phyloP scores from a whole-genome alignment of 2,797 vertebrate species.

The Clarias fuscus region DNA sequence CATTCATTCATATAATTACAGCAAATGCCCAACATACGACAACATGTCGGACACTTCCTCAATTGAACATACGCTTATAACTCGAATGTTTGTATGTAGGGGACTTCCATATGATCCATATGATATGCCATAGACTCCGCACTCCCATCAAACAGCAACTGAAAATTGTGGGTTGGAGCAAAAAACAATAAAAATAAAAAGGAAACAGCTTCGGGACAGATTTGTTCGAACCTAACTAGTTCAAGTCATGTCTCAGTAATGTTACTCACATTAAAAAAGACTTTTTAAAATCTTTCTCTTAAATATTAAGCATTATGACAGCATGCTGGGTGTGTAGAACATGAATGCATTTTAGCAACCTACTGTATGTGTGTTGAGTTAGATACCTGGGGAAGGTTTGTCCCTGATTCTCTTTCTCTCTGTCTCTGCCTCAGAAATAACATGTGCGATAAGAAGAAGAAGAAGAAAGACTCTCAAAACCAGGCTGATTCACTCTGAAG shows the following conservation, averaged over 20 bases:
- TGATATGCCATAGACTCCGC: neutral
- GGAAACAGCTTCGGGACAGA: neutral
- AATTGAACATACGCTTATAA: too few species aligned
- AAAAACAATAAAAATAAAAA: neutral
- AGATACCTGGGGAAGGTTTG: neutral
- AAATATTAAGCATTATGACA: neutral
- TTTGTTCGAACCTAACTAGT: neutral
- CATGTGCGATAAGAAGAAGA: neutral
- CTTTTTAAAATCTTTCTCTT: neutral
- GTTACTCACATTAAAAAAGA: neutral
- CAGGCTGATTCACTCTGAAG: neutral
- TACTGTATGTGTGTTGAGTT: neutral
- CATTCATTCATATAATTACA: neutral
- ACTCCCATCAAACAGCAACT: too few species aligned
- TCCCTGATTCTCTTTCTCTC: neutral
- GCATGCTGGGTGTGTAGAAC: too few species aligned
- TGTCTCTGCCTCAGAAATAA: neutral
- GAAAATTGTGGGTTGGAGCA: neutral
- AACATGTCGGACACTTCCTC: too few species aligned
- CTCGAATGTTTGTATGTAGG: too few species aligned
- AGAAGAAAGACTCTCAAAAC: neutral
- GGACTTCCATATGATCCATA: neutral
- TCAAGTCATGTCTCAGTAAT: neutral
- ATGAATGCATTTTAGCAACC: too few species aligned
- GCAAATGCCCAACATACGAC: too few species aligned